Conservation (phyloP, 2,797 vertebrate genomes). For the Epinephelus awoara region DNA sequence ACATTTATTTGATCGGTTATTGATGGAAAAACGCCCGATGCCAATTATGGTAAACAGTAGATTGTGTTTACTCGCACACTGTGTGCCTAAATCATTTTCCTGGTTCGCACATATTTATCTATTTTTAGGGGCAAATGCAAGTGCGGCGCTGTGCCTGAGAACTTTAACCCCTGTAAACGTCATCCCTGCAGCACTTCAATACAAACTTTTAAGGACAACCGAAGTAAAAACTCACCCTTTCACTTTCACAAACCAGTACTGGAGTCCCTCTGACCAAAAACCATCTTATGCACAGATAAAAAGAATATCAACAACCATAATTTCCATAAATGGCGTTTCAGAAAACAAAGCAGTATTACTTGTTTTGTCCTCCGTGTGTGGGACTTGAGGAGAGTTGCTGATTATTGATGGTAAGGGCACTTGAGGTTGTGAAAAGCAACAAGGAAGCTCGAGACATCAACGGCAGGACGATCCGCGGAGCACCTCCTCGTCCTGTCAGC, state of each 20-base stretch:
- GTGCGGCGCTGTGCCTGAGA: no score
- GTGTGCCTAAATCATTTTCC: no score
- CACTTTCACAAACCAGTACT: background rate
- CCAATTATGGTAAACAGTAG: no score
- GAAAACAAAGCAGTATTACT: background rate
- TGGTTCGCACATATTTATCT: no score
- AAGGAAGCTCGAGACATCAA: constrained; percentile 37
- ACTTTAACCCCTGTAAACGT: no score
- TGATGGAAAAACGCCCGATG: no score
- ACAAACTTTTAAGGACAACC: background rate
- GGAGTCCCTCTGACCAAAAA: constrained; percentile 8
- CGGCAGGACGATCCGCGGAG: constrained; percentile 13
- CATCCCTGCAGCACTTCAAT: no score
- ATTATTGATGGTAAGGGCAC: constrained; percentile 73
- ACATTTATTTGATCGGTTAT: no score
- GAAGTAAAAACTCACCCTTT: background rate
- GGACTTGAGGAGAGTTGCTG: constrained; percentile 20
- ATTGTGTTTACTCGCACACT: no score
- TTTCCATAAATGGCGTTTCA: background rate
- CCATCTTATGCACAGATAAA: constrained; percentile 10
- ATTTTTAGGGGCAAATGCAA: no score
- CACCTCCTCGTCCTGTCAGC: background rate
- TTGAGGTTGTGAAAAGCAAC: constrained; percentile 67
- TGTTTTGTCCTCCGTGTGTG: constrained; percentile 17
- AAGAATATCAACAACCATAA: constrained; percentile 10